These are phyloP conservation scores for Hydrochoerus hydrochaeris DNA, from an alignment of 2,113 vertebrate species.

Conservation along the genomic window DNA sequence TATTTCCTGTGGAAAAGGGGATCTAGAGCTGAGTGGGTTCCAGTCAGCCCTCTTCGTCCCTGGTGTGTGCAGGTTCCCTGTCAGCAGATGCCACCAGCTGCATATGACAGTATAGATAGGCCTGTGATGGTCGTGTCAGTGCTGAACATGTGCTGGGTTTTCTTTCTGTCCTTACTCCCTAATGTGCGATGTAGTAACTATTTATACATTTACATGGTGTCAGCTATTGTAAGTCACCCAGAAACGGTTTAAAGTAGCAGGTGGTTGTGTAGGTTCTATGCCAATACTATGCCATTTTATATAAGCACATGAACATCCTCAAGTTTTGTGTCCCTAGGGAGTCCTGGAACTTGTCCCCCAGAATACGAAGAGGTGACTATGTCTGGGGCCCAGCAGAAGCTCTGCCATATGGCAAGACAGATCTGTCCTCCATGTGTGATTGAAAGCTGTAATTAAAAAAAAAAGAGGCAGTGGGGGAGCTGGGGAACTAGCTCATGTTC, in stretches of 20 bases:
- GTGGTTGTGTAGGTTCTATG: background rate
- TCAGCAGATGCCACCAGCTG: background rate
- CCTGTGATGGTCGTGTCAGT: background rate
- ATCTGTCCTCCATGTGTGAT: background rate
- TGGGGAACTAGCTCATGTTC: background rate
- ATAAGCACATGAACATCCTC: background rate
- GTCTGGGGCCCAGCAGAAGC: background rate
- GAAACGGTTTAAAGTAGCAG: background rate
- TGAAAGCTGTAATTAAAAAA: background rate
- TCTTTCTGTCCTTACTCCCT: too few species aligned
- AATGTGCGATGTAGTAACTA: background rate
- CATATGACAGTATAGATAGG: background rate
- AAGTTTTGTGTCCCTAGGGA: background rate
- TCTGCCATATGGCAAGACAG: background rate
- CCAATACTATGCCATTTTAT: background rate
- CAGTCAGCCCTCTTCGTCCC: background rate
- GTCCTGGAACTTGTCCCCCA: background rate
- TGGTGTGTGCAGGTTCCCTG: background rate
- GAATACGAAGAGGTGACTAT: background rate
- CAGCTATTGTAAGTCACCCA: background rate
- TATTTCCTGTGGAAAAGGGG: too few species aligned
- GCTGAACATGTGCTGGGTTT: background rate
- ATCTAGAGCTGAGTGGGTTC: background rate
- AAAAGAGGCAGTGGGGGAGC: accelerated
- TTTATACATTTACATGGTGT: background rate